phyloP scores from a whole-genome alignment of 1,140 invertebrate species.

The Drosophila auraria region DNA sequence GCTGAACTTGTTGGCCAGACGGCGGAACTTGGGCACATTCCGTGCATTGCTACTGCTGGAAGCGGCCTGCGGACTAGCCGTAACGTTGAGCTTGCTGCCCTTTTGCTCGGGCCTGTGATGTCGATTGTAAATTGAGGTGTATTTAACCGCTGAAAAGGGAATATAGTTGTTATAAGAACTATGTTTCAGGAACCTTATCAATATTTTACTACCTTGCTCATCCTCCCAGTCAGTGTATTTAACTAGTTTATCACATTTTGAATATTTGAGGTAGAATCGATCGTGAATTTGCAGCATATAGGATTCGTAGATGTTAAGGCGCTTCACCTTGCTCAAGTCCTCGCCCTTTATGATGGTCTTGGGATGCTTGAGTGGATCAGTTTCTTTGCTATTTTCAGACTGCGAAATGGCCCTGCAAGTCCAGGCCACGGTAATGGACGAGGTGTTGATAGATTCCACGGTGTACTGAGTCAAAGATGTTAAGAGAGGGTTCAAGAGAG shows the following conservation, averaged over 20 bases:
- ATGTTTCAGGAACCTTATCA: background rate
- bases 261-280: constrained; percentile 88
- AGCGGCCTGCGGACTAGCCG: constrained; percentile 14
- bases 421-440: constrained; percentile 91
- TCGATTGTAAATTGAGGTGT: constrained; percentile 43
- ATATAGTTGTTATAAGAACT: background rate
- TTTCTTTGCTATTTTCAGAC: constrained; percentile 79
- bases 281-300: constrained; percentile 95
- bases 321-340: constrained; percentile 91
- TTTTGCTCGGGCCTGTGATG: constrained; percentile 39
- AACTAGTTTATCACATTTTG: constrained; percentile 86
- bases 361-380: constrained; percentile 88
- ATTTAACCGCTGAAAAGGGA: constrained; percentile 36
- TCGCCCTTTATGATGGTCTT: constrained; percentile 90
- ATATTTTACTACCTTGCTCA: constrained; percentile 86
- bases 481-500: background rate
- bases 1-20: constrained; percentile 36
- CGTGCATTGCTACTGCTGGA: constrained; percentile 51
- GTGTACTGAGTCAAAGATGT: constrained; percentile 86
- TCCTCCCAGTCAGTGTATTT: constrained; percentile 87
- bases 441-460: constrained; percentile 87
- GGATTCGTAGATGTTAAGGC: constrained; percentile 94
- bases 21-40: constrained; percentile 48
- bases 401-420: constrained; percentile 91
- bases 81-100: constrained; percentile 17